These are phyloP conservation scores for Petrocephalus microphthalmus DNA, from an alignment of 2,113 vertebrate genomes.

Conservation along the genomic window DNA sequence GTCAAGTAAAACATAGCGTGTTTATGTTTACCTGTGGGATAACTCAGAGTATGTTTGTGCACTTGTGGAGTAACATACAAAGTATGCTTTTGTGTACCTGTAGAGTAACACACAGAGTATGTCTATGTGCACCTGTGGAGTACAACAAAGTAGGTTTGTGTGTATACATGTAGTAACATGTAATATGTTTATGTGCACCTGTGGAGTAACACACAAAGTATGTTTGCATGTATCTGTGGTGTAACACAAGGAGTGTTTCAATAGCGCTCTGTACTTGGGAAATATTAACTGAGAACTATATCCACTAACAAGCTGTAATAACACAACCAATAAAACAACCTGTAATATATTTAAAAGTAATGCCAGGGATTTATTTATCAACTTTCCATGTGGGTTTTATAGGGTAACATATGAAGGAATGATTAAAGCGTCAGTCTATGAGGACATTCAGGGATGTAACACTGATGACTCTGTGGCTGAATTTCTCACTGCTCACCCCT, in stretches of 20 bases:
- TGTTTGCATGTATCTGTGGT: neutral
- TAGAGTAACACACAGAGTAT: neutral
- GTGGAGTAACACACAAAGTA: neutral
- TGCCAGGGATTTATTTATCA: neutral
- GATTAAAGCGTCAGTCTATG: neutral
- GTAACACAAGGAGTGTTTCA: neutral
- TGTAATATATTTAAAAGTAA: neutral
- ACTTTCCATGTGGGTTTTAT: neutral
- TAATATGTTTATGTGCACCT: neutral
- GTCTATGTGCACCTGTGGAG: neutral
- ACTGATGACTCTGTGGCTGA: neutral
- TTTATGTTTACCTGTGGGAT: neutral
- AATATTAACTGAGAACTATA: neutral
- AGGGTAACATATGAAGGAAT: neutral
- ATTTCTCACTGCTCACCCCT: neutral
- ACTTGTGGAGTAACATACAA: neutral
- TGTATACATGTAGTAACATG: neutral
- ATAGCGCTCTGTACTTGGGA: neutral
- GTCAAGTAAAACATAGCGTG: neutral
- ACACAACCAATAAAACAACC: neutral
- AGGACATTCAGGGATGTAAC: neutral
- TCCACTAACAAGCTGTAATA: neutral
- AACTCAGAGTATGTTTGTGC: neutral
- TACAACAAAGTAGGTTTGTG: neutral
- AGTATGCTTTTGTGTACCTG: neutral